Base-by-base conservation (phyloP, 1,140 invertebrate species). In the Choristoneura fumiferana region DNA sequence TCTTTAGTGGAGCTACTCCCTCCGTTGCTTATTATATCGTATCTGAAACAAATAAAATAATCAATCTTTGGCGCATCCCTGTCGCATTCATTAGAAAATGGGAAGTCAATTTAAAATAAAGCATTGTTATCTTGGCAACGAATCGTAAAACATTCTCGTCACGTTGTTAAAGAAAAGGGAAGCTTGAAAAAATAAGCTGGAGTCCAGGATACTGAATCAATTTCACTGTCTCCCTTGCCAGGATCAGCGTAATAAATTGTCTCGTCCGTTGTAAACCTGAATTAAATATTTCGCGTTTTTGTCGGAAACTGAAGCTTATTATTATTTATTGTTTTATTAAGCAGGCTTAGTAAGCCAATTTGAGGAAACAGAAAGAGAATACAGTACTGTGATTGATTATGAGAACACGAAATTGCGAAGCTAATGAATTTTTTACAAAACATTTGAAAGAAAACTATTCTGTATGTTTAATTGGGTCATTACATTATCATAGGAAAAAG, bases 211-310 rank as follows among this genome's bases (percentile, higher is more conserved):
- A 71, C 61, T 57, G 61, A 71, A 75, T 73, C 66, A 75, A 73
- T 73, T 70, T 66, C 63, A 64, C 62, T 69, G 63, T 65, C 66
- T 60, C 57, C 62, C 57, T 40, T 39, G 54, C 36, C 54, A 45
- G 60, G 65, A 73, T 69, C 71, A 69, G 34, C 43, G 49, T 65
- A 63, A 73, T 57, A 71, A 64, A 71, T 66, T 62, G 49, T 54
- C 39, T 62, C 61, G 33, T 54, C 49, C 35, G 14, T 40, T 59
- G 1, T 33, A 62, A 58, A 54, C 45, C 17, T 18, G 36, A 52
- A 40, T 45, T 33, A 33, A 15, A 18, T 29, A 29, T 37, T 54
- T 14, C 5, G 22, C 18, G 12, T 43, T 10, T 43, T 43, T 43
- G 4, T 4, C 2, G 3, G 38, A 22, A 43, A 10, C 37, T 12